These are phyloP conservation scores for Laticauda laticaudata DNA, from an alignment of 2,113 vertebrate species.

Conservation along the genomic window DNA sequence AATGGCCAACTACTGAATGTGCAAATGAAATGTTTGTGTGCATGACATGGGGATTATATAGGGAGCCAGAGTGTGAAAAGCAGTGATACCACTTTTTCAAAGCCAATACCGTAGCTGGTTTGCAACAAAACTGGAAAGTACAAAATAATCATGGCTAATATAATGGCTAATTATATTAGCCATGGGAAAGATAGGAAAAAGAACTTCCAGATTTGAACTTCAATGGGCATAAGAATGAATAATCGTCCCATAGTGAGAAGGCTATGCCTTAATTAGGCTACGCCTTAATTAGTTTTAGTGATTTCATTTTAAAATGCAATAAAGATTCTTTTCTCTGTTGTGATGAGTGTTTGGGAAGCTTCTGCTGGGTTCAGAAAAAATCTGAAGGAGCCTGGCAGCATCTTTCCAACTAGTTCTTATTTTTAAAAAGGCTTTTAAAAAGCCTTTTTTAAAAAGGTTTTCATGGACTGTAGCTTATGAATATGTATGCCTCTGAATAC, in stretches of 20 bases:
- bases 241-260: neutral
- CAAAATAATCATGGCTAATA: neutral
- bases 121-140: neutral
- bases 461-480: neutral
- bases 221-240: neutral
- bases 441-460: neutral
- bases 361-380: neutral
- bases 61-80: neutral
- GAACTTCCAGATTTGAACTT: neutral
- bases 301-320: neutral
- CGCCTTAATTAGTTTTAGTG: neutral
- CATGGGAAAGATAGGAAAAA: neutral
- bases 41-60: neutral
- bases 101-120: neutral
- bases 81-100: neutral
- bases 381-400: neutral
- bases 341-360: neutral
- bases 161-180: neutral
- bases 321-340: neutral
- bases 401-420: neutral
- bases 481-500: neutral
- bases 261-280: too few relatives aligned
- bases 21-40: neutral
- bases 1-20: neutral
- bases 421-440: neutral